Conservation (phyloP, 2,797 vertebrate genomes). For the Megaceryle alcyon region DNA sequence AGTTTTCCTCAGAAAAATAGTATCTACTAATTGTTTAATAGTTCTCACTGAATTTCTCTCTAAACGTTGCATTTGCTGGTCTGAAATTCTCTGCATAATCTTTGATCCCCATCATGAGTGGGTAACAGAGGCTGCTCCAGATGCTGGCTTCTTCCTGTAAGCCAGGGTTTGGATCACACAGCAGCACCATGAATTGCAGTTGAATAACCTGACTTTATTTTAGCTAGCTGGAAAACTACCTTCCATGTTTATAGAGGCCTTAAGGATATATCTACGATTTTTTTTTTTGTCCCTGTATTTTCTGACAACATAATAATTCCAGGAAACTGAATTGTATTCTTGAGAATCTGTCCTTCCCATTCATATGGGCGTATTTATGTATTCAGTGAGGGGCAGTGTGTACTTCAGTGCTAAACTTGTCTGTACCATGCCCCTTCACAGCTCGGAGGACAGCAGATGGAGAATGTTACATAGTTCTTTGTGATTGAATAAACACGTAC, state of each 20-base stretch:
- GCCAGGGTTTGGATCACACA: background rate
- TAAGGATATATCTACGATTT: background rate
- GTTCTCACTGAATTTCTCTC: background rate
- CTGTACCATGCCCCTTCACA: background rate
- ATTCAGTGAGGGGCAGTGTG: background rate
- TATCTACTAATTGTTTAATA: background rate
- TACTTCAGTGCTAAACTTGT: background rate
- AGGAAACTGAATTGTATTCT: background rate
- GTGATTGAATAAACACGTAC: background rate
- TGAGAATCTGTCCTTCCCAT: background rate
- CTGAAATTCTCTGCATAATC: background rate
- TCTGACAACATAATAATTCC: background rate
- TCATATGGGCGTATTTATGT: background rate
- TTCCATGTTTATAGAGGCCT: background rate
- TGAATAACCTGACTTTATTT: background rate
- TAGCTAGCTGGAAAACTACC: background rate
- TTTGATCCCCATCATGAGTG: background rate
- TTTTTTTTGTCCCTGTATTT: background rate
- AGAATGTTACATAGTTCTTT: accelerated
- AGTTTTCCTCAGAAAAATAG: background rate
- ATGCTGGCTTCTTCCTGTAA: background rate
- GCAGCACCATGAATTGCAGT: background rate
- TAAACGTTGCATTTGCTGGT: background rate
- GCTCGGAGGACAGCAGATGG: background rate
- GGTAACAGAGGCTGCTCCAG: background rate